Base-by-base conservation (phyloP, 2,888 invertebrate genomes). In the Zygaena filipendulae region DNA sequence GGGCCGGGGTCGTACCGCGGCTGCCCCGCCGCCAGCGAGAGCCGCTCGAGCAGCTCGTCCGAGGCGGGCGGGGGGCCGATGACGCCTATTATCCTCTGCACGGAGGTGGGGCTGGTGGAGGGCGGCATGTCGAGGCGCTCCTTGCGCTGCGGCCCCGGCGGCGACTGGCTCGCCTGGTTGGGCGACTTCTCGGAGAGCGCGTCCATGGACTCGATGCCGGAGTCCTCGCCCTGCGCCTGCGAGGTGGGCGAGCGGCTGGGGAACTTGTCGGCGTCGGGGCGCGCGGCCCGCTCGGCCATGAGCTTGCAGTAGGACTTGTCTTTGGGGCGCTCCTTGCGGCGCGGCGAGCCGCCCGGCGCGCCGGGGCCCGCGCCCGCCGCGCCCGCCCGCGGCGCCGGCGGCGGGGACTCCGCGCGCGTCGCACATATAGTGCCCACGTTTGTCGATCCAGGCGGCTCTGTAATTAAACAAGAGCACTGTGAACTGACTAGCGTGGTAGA, bases 201-300 rank as follows among this genome's bases (percentile, higher is more conserved):
- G 59, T 95, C 94, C 94, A 94, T 93, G 19, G 92, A 92, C 61
- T 94, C 94, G 31, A 94, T 94, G 9, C 94, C 94, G 31, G 93
- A 93, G 66, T 94, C 93, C 57, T 94, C 94, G 23, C 92, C 92
- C 49, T 88, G 88, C 20, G 81, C 79, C 39, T 81, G 81, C 11
- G 74, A 71, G 43, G 63, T 64, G 32, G 81, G 81, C 10, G 84
- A 84, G 27, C 74, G 51, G 40, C 57, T 62, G 31, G 55, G 58
- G 50, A 69, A 69, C 51, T 71, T 70, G 43, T 71, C 67, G 33
- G 60, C 47, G 36, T 51, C 40, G 41, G 55, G 42, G 39, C 47
- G 35, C 13, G 43, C 50, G 42, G 59, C 56, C 7, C 83, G 68
- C 37, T 83, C 83, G 12, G 77, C 81, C 22, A 82, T 61, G 35